These are phyloP conservation scores for Trachops cirrhosus DNA, from an alignment of 2,797 vertebrate species.

Conservation along the genomic window DNA sequence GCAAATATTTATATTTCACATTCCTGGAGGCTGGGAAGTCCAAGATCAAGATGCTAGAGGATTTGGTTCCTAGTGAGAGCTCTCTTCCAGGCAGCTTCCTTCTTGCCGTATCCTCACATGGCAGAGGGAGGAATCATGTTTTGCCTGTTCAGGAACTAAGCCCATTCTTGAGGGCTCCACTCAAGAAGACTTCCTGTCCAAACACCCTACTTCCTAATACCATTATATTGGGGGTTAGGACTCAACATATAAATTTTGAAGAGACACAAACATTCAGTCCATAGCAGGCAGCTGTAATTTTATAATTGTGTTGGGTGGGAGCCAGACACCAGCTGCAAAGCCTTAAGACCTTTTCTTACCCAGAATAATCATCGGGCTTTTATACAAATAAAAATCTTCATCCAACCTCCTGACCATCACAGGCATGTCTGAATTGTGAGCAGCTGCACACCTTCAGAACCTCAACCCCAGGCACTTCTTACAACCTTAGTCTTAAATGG, in stretches of 20 bases:
- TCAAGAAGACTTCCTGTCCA: background rate
- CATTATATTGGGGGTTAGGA: background rate
- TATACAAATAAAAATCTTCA: background rate
- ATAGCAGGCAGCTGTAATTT: background rate
- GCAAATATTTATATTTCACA: background rate
- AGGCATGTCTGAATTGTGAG: background rate
- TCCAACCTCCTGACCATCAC: background rate
- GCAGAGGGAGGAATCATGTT: background rate
- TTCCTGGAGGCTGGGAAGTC: background rate
- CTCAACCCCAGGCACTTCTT: background rate
- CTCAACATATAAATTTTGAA: background rate
- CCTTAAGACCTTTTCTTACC: background rate
- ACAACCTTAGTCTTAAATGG: background rate
- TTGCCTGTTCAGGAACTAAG: background rate
- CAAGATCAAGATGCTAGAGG: background rate
- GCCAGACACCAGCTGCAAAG: background rate
- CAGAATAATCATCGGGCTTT: background rate
- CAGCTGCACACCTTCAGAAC: background rate
- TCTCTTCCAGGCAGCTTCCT: background rate
- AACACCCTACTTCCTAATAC: background rate
- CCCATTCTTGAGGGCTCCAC: background rate
- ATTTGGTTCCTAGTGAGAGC: background rate
- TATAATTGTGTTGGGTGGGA: background rate
- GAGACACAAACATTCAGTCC: background rate
- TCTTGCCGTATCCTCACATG: background rate